Conservation (phyloP, 2,888 invertebrate genomes). For the Stegana nigrithorax region DNA sequence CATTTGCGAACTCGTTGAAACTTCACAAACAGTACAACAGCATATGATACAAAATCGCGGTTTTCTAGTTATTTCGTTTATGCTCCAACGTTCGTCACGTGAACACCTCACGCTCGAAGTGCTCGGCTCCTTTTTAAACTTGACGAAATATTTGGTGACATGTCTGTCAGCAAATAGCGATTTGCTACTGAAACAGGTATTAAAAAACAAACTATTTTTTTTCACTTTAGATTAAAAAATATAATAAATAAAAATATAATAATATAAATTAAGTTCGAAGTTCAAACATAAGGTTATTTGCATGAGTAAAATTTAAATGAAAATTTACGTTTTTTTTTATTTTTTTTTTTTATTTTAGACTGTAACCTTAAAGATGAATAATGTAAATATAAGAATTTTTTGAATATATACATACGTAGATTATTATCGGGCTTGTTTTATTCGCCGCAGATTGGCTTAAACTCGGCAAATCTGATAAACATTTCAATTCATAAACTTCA, state of each 20-base stretch:
- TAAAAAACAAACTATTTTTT: constrained; percentile 21
- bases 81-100: constrained; percentile 91
- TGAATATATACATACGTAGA: too few relatives aligned
- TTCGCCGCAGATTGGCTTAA: too few relatives aligned
- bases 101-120: constrained; percentile 96
- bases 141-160: constrained; percentile 93
- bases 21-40: constrained; percentile 97
- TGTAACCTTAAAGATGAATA: too few relatives aligned
- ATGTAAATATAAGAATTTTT: too few relatives aligned
- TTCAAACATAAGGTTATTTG: too few relatives aligned
- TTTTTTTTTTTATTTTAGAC: not conserved
- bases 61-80: constrained; percentile 97
- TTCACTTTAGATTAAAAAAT: too few relatives aligned
- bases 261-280: too few relatives aligned
- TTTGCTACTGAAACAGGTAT: constrained; percentile 90
- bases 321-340: not conserved
- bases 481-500: too few relatives aligned
- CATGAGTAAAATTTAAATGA: not conserved
- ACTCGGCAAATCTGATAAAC: too few relatives aligned
- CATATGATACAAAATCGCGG: constrained; percentile 99
- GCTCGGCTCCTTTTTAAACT: constrained; percentile 88
- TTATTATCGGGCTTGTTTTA: too few relatives aligned
- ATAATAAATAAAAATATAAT: too few relatives aligned
- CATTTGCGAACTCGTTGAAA: constrained; percentile 96
- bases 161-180: constrained; percentile 94